Evolutionary conservation across 2,113 vertebrate species (phyloP), one percentile per base, ranked within the genome.

Genomic region (Psittacara wagleri): DNA sequence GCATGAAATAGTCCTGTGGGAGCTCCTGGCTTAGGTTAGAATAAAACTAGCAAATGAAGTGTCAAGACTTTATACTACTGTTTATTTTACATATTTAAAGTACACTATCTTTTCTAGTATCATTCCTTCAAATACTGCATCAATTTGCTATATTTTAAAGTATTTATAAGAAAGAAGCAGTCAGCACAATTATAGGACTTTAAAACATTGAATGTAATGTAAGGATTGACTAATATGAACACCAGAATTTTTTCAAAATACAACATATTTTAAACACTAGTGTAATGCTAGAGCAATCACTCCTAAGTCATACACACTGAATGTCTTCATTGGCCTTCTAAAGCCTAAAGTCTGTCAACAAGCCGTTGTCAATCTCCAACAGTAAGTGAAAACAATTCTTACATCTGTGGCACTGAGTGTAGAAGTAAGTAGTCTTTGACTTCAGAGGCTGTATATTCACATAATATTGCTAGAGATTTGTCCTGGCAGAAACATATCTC

Each of bases 41-140:
- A 94, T 95, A 95, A 93, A 96, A 81, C 88, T 72, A 86, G 82
- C 73, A 96, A 95, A 95, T 95, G 72, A 93, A 94, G 43, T 95
- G 90, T 93, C 92, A 96, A 88, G 94, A 67, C 76, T 93, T 96
- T 86, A 92, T 92, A 70, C 64, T 61, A 75, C 75, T 61, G 90
- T 86, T 97, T 96, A 88, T 94, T 93, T 96, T 88, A 94, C 81
- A 78, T 44, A 81, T 94, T 94, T 96, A 90, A 92, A 90, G 19
- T 67, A 48, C 43, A 41, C 67, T 74, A 70, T 29, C 25, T 57
- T 88, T 91, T 91, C 69, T 66, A 81, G 69, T 23, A 64, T 8
- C 9, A 41, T 69, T 92, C 54, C 41, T 92, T 74, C 61, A 86
- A 95, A 86, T 69, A 88, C 44, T 44, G 29, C 29, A 81, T 10